Percentiles rank a stretch among this genome's conserved stretches.
Evolutionary conservation across 2,888 invertebrate species (phyloP).

Genomic region (Drosophila aldrichi): DNA sequence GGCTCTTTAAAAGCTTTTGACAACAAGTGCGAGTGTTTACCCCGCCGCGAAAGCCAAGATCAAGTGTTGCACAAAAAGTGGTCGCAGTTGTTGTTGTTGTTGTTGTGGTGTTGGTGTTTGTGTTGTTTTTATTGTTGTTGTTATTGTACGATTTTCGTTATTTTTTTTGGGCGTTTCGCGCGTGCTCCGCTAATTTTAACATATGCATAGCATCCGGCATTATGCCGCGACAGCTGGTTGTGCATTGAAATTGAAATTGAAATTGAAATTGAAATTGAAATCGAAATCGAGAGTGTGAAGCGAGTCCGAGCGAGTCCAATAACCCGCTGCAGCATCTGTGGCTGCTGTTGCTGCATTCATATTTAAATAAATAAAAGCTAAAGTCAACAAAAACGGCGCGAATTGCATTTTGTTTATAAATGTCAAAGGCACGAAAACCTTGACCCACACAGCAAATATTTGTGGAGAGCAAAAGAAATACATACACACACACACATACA

Average conservation of each 20-base stretch:
- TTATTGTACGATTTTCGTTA: not conserved
- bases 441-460: constrained; percentile 52
- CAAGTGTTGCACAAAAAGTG: constrained; percentile 44
- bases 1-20: not conserved
- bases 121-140: not conserved
- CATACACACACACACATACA: not conserved
- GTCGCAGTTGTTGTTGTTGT: constrained; percentile 9
- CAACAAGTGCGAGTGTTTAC: constrained; percentile 17
- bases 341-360: constrained; percentile 17
- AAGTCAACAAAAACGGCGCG: constrained; percentile 26
- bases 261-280: constrained; percentile 49
- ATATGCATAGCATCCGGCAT: constrained; percentile 62
- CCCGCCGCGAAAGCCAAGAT: constrained; percentile 50
- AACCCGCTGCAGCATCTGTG: constrained; percentile 53
- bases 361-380: constrained; percentile 19
- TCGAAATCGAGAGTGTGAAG: constrained; percentile 64
- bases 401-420: constrained; percentile 24
- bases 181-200: constrained; percentile 41
- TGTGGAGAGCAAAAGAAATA: not conserved
- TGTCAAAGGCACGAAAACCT: constrained; percentile 48
- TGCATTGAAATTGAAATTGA: constrained; percentile 49
- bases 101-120: constrained; percentile 4
- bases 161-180: constrained; percentile 45
- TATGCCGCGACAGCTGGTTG: constrained; percentile 62
- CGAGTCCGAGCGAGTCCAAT: constrained; percentile 75